Evolutionary conservation across 2,113 vertebrate species (phyloP).

Genomic region (Silurus meridionalis): DNA sequence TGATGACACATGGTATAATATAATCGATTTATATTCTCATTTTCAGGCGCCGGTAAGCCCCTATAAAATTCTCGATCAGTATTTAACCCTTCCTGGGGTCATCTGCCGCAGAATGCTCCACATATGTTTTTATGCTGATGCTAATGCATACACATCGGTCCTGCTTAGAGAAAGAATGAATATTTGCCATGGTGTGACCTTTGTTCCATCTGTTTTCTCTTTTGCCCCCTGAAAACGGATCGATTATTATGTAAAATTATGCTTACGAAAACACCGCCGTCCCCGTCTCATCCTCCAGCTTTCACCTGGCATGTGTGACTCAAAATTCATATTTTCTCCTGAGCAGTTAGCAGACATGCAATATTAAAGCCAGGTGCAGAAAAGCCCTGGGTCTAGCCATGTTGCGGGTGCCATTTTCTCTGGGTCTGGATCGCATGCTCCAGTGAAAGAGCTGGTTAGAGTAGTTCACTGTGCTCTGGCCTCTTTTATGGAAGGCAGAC

Average conservation of each 20-base stretch:
- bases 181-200: conserved; percentile 74
- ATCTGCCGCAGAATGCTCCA: conserved; percentile 44
- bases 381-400: conserved; percentile 54
- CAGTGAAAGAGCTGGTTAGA: background rate
- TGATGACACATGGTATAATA: background rate
- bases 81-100: conserved; percentile 36
- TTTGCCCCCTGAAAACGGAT: conserved; percentile 61
- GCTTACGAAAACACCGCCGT: conserved; percentile 78
- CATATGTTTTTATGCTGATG: conserved; percentile 69
- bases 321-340: conserved; percentile 66
- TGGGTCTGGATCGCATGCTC: background rate
- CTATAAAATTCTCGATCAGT: conserved; percentile 4
- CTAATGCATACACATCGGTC: conserved; percentile 76
- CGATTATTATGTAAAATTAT: conserved; percentile 83
- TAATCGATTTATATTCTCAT: background rate
- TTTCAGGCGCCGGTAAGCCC: conserved; percentile 1
- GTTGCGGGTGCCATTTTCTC: conserved; percentile 30
- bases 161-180: conserved; percentile 65
- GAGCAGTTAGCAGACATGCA: conserved; percentile 60
- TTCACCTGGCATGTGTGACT: conserved; percentile 76
- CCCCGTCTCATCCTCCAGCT: conserved; percentile 67
- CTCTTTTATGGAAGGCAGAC: conserved; percentile 14
- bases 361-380: conserved; percentile 77
- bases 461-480: background rate
- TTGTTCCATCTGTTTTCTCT: conserved; percentile 80